Evolutionary conservation across 2,888 invertebrate genomes (phyloP), one percentile per base, ranked within the genome.

Genomic region (Apodemia duryi): DNA sequence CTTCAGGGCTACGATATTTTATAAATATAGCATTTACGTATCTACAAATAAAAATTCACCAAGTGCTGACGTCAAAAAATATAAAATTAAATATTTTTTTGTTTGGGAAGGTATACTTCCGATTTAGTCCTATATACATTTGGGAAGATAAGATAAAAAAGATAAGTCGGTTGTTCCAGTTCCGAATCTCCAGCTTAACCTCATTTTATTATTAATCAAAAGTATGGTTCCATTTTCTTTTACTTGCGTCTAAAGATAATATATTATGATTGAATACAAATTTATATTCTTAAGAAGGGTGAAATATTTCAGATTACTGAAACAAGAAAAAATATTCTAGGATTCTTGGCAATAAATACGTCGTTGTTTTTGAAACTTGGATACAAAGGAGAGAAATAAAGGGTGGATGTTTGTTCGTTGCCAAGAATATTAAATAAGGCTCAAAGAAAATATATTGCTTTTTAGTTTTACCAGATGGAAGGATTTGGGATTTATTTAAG

Each of bases 351-450:
- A 57, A 57, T 57, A 57, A 57, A 57, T 57, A 57, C 57, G 35
- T 57, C 13, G 11, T 46, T 29, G 10, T 57, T 57, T 57, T 57
- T 32, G 29, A 49, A 49, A 49, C 32, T 57, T 32, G 32, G 35
- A 11, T 35, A 13, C 57, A 57, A 57, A 57, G 35, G 32, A 28
- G 32, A 57, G 29, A 32, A 57, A 29, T 57, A 57, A 35, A 32
- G 35, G 35, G 35, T 57, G 35, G 57, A 32, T 35, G 35, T 35
- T 32, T 57, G 13, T 57, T 57, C 35, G 32, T 32, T 57, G 57
- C 32, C 35, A 57, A 57, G 57, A 57, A 57, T 57, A 57, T 57
- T 57, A 57, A 57, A 57, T 57, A 57, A 57, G 57, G 57, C 32
- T 29, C 32, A 29, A 29, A 57, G 57, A 57, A 57, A 57, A 54